Evolutionary conservation across 2,888 invertebrate species (phyloP), one percentile per base, ranked within the genome.

Genomic region (Eilema griseolum): DNA sequence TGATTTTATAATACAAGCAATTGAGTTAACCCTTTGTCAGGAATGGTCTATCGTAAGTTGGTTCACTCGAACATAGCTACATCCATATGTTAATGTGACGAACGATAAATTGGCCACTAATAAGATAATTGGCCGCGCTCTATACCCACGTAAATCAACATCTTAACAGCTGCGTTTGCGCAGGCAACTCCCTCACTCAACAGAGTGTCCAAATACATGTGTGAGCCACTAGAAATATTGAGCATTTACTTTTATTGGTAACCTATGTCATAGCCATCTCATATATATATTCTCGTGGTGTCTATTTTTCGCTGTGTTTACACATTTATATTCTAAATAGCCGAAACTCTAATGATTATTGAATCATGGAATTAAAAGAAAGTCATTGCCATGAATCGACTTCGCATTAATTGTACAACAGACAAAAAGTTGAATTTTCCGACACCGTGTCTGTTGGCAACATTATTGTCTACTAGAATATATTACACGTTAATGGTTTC

Each of bases 31-130:
- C 26, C 16, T 28, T 59, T 59, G 59, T 59, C 26, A 10, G 11
- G 12, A 59, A 26, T 31, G 65, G 66, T 61, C 71, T 75, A 75
- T 83, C 71, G 73, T 76, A 59, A 37, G 10, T 7, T 83, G 87
- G 83, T 82, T 86, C 85, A 71, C 68, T 90, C 75, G 82, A 79
- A 82, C 73, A 85, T 85, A 74, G 79, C 59, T 83, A n/a, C 85
- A 82, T 91, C 89, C 90, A 85, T 93, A 94, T 94, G 93, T 89
- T 93, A 94, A 94, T 94, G 93, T 91, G 92, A 91, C 86, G 92
- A 92, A 90, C 94, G 88, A 94, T 95, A 94, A 94, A 95, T 95
- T 93, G 93, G 87, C 89, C 90, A 90, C 92, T 94, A 95, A 95
- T 95, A 95, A 94, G 93, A 95, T 95, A 95, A 95, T 95, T 94